These are phyloP conservation scores for Leptopilina clavipes DNA, from an alignment of 1,140 invertebrate genomes.

Conservation along the genomic window DNA sequence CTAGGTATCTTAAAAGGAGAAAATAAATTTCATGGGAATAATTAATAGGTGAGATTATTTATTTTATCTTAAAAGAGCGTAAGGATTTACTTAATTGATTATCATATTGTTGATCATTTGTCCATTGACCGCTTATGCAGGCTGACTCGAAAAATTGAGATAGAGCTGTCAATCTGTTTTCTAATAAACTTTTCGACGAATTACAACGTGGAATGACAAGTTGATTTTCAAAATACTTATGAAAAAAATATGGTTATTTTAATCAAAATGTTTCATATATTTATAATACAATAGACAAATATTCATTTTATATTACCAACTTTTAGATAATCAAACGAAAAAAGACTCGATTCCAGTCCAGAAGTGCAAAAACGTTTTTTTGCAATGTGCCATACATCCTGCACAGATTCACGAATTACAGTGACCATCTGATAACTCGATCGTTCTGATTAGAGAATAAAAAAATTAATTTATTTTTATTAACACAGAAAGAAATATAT, in stretches of 20 bases:
- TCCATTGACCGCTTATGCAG: conserved; percentile 89
- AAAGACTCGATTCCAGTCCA: conserved; percentile 74
- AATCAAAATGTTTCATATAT: too few species aligned
- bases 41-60: too few species aligned
- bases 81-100: conserved; percentile 81
- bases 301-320: conserved; percentile 41
- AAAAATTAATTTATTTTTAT: not conserved
- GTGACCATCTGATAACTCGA: conserved; percentile 83
- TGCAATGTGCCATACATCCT: conserved; percentile 77
- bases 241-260: conserved; percentile 48
- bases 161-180: conserved; percentile 82
- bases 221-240: conserved; percentile 83
- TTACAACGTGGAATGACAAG: conserved; percentile 82
- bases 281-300: not conserved
- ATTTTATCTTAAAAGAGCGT: too few species aligned
- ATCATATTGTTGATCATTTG: conserved; percentile 80
- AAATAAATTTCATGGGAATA: too few species aligned
- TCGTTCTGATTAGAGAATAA: conserved; percentile 70
- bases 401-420: conserved; percentile 79
- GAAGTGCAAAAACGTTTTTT: conserved; percentile 85
- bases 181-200: conserved; percentile 78
- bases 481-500: too few species aligned
- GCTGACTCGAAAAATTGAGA: conserved; percentile 83
- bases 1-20: too few species aligned
- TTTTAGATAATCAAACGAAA: conserved; percentile 41